phyloP scores from a whole-genome alignment of 2,888 invertebrate genomes.

The Candidula unifasciata region DNA sequence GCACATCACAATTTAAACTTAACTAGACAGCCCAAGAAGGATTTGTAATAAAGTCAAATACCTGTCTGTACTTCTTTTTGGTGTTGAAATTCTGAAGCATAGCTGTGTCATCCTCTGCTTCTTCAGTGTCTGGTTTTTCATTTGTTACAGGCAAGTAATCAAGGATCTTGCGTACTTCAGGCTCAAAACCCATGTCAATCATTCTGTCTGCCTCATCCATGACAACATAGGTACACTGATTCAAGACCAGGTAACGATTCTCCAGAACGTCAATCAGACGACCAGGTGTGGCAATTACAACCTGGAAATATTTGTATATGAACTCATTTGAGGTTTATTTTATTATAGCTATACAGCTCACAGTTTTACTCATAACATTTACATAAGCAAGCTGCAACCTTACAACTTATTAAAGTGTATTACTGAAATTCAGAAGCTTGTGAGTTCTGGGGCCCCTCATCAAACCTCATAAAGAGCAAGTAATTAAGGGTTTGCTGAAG shows the following conservation, averaged over 20 bases:
- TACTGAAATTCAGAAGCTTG: no score
- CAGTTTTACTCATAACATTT: no score
- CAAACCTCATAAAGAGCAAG: no score
- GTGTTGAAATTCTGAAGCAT: constrained; percentile 95
- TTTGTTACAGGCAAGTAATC: constrained; percentile 99
- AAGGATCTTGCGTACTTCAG: constrained; percentile 95
- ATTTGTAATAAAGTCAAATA: constrained; percentile 61
- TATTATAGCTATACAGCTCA: neutral
- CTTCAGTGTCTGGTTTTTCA: constrained; percentile 97
- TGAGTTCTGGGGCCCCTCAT: no score
- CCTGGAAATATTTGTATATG: constrained; percentile 80
- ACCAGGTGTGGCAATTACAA: constrained; percentile 99
- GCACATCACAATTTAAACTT: no score
- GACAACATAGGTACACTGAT: constrained; percentile 97
- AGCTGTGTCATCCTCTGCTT: constrained; percentile 95
- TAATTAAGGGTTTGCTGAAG: no score
- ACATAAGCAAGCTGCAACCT: no score
- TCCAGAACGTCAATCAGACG: constrained; percentile 98
- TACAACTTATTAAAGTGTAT: no score
- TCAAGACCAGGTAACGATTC: constrained; percentile 96
- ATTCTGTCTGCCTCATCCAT: constrained; percentile 94
- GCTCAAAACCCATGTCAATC: constrained; percentile 99
- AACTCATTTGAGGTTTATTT: constrained; percentile 18
- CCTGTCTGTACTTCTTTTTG: constrained; percentile 96
- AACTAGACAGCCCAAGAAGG: neutral